Base-by-base conservation (phyloP, 2,113 vertebrate genomes). In the Bujurquina vittata region DNA sequence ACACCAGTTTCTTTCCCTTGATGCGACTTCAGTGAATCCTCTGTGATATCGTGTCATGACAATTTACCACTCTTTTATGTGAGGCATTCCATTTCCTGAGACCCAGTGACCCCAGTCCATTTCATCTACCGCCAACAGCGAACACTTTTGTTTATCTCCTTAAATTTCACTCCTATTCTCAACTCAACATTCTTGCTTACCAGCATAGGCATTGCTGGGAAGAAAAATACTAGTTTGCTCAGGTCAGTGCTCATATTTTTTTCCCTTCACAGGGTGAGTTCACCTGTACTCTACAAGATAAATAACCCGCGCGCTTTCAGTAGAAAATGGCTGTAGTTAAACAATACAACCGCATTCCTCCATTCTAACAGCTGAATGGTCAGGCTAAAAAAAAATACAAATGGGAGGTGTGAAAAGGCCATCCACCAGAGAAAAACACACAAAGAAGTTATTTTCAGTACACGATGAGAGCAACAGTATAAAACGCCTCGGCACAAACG, bases 211-310 rank as follows among this genome's bases (percentile, higher is more conserved):
- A 69, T 75, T 59, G 59, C 74, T 69, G 65, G 29, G 77, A 87
- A 85, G 69, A 88, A 88, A 91, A 93, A 92, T 74, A 82, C 74
- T 52, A 3, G 6, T 88, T 91, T 86, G 67, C 80, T 83, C 23
- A 11, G 91, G 88, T 93, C 90, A 90, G 43, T 79, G 86, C 90
- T 89, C 79, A 83, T 86, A 91, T 85, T 92, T 90, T 26, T 79
- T 69, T 78, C 15, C 18, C 57, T 67, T 84, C 69, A 61, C 57
- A 61, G 83, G 84, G 79, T 81, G 80, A 84, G 33, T 84, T 92
- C 79, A 91, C 88, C 89, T 92, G 81, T 33, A 35, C 60, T 86
- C 81, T 35, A 83, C 80, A 92, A 88, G 89, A 94, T 90, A 87
- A 93, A 93, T 79, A 87, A 81, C 87, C 85, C 2, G 2, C 79